Percentiles rank a stretch among this genome's conserved stretches.
Conservation (phyloP, 2,888 invertebrate species). For the Melanargia galathea region DNA sequence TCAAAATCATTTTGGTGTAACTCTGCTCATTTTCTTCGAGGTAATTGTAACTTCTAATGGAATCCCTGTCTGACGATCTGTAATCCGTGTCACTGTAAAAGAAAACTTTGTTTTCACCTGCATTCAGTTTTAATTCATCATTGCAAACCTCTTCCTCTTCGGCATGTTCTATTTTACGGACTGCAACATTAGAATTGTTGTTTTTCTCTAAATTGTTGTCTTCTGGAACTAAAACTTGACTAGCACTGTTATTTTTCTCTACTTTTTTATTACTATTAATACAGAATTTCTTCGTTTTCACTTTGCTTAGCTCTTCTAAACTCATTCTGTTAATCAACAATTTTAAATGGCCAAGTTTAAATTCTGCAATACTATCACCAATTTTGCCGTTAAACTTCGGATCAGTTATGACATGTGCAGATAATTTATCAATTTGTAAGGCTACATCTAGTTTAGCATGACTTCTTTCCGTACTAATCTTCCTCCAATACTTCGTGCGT, state of each 20-base stretch:
- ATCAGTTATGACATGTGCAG: constrained; percentile 66
- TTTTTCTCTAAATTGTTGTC: constrained; percentile 11
- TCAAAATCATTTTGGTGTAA: constrained; percentile 58
- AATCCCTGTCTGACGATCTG: constrained; percentile 44
- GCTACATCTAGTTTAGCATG: constrained; percentile 62
- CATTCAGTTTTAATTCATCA: constrained; percentile 30
- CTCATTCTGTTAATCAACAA: constrained; percentile 59
- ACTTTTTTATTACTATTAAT: constrained; percentile 15
- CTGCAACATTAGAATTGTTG: constrained; percentile 1
- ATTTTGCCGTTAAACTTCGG: constrained; percentile 59
- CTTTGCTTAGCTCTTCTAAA: constrained; percentile 55
- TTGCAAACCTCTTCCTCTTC: constrained; percentile 27
- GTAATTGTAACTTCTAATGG: constrained; percentile 22
- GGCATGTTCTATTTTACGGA: constrained; percentile 22
- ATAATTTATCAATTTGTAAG: constrained; percentile 70
- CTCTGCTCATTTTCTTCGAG: constrained; percentile 35
- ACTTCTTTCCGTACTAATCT: constrained; percentile 60
- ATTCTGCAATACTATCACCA: constrained; percentile 53
- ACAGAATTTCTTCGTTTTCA: constrained; percentile 39
- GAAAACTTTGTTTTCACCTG: constrained; percentile 33
- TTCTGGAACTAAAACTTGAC: background rate
- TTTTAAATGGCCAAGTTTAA: constrained; percentile 67
- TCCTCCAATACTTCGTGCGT: constrained; percentile 71
- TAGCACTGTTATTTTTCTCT: constrained; percentile 5
- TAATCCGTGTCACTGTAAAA: constrained; percentile 23